Evolutionary conservation across 2,888 invertebrate species (phyloP).

Genomic region (Chelonus formosanus): DNA sequence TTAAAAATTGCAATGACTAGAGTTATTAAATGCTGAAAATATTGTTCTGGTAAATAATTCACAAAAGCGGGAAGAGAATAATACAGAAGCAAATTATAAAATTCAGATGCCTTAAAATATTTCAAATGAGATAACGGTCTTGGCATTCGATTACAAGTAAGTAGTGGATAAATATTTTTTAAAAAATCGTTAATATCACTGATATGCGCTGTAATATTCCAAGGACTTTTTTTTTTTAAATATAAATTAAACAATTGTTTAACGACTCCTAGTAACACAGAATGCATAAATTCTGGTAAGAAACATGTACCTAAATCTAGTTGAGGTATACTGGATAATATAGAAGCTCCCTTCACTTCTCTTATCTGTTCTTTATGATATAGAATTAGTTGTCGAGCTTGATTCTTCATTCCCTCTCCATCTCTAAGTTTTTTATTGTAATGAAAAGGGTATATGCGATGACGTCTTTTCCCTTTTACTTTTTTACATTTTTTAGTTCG

Average conservation of each 20-base stretch:
- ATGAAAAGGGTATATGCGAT: conserved; percentile 31
- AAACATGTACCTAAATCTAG: conserved; percentile 38
- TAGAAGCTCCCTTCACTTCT: conserved; percentile 35
- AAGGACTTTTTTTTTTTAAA: too few species aligned
- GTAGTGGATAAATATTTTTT: too few species aligned
- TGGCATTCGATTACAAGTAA: too few species aligned
- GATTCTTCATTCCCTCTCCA: conserved; percentile 30
- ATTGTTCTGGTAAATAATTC: too few species aligned
- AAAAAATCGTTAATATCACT: too few species aligned
- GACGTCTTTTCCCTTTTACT: conserved; percentile 20
- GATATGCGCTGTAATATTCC: too few species aligned
- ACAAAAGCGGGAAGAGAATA: conserved; percentile 45
- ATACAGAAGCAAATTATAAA: too few species aligned
- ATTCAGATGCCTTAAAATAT: too few species aligned
- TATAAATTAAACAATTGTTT: too few species aligned
- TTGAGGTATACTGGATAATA: conserved; percentile 33
- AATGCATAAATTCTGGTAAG: conserved; percentile 40
- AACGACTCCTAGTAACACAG: too few species aligned
- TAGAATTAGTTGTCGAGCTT: conserved; percentile 24
- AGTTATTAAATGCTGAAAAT: too few species aligned
- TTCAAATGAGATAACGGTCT: too few species aligned
- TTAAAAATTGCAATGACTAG: conserved; percentile 17
- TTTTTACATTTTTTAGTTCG: conserved; percentile 26
- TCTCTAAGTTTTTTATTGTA: conserved; percentile 26
- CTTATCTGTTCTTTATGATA: conserved; percentile 15